A percentile compares a stretch with the other conserved stretches of the same genome.
Evolutionary conservation across 2,888 invertebrate species (phyloP).

Genomic region (Agonopterix heracliana): DNA sequence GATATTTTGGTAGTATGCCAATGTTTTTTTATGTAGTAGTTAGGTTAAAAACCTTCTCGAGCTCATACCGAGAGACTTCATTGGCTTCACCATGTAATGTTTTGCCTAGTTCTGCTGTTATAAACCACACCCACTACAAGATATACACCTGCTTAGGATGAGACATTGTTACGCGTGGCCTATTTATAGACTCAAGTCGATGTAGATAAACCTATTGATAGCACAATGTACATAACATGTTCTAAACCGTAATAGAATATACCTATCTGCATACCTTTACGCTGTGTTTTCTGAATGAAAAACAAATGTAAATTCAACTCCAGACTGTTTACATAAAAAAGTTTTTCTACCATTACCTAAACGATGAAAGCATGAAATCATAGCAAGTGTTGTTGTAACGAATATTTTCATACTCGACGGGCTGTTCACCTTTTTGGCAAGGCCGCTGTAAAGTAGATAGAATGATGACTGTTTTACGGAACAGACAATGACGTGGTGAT

Average conservation of each 20-base stretch:
- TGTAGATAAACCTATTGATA: no score
- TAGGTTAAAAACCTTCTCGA: constrained; percentile 30
- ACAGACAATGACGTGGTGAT: constrained; percentile 13
- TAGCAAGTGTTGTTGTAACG: constrained; percentile 5
- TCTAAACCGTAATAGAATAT: no score
- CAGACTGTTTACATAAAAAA: background rate
- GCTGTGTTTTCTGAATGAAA: background rate
- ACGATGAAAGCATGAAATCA: background rate
- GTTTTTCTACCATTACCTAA: background rate
- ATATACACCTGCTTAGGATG: background rate
- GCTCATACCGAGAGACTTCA: background rate
- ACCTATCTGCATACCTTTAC: background rate
- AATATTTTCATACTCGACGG: constrained; percentile 28
- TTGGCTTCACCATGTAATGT: no score
- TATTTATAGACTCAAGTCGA: no score
- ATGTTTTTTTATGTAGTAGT: constrained; percentile 22
- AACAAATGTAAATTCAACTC: background rate
- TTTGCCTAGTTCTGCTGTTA: no score
- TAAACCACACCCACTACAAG: background rate
- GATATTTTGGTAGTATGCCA: constrained; percentile 28
- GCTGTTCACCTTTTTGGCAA: constrained; percentile 50
- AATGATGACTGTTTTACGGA: constrained; percentile 7
- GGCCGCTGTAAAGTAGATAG: constrained; percentile 33
- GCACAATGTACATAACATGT: background rate
- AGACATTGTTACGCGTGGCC: no score